Conservation (phyloP, 2,113 vertebrate species). For the Pyrgilauda ruficollis region DNA sequence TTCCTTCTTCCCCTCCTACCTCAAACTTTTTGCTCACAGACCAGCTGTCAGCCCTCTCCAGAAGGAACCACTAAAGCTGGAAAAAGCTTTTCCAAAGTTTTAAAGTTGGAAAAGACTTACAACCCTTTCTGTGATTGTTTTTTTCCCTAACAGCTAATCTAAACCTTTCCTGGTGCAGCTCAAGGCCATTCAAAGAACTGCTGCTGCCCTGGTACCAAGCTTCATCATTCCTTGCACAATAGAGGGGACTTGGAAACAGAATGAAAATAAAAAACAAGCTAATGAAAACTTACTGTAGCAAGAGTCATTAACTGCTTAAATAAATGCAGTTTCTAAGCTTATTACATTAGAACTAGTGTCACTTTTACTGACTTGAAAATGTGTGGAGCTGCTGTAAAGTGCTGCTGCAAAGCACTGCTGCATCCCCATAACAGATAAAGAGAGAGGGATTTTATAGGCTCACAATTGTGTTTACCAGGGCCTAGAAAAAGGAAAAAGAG, state of each 20-base stretch:
- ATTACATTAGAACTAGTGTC: constrained; percentile 2
- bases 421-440: constrained; percentile 14
- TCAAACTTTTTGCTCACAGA: not conserved
- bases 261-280: constrained; percentile 26
- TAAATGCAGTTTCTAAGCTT: constrained; percentile 35
- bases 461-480: not conserved
- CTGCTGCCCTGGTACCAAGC: not conserved
- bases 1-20: not conserved
- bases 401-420: not conserved
- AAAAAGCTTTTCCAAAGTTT: not conserved
- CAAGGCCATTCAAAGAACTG: not conserved
- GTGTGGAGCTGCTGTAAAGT: not conserved
- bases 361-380: constrained; percentile 16
- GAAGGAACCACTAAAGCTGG: not conserved
- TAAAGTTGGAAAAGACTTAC: no score
- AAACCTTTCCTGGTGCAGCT: not conserved
- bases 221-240: not conserved
- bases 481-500: not conserved
- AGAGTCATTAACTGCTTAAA: constrained; percentile 30
- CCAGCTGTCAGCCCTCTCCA: not conserved
- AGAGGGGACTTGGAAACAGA: not conserved
- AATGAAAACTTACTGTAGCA: constrained; percentile 31
- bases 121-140: not conserved
- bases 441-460: not conserved
- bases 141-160: not conserved